Evolutionary conservation across 2,113 vertebrate genomes (phyloP), one percentile per base, ranked within the genome.

Genomic region (Eulacestoma nigropectus): DNA sequence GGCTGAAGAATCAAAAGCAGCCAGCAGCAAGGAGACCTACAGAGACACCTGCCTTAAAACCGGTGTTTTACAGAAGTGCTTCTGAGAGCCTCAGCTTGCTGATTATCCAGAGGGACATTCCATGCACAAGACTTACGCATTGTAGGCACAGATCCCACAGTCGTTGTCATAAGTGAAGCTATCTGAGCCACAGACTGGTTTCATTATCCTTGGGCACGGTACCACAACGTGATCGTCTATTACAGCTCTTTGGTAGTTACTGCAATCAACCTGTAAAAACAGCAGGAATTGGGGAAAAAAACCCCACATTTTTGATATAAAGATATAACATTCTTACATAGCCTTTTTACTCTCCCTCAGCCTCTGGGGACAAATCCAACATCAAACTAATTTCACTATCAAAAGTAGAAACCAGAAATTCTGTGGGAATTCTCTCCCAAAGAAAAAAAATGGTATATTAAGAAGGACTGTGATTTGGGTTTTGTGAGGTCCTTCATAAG

Each of bases 181-280:
- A 4, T 97, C 95, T 81, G 96, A 95, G 60, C 96, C 96, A 47
- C 97, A 97, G 39, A 97, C 65, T 89, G 93, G 95, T 65, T 63
- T 11, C 55, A 89, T 1, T 13, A 80, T 85, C 84, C 93, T 96
- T 32, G 90, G 85, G 63, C 97, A 97, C 0, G 11, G 29, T 49
- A 93, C 15, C 1, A 93, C 0, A 3, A 73, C 47, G 0, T 76
- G 76, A 26, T 5, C 90, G 14, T 56, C 89, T 15, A 2, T 1
- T 20, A 4, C 76, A 60, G 7, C 0, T 5, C 3, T 67, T 19
- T 0, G 15, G 78, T 89, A 94, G 1, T 0, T 8, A 26, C 7
- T 57, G 65, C 96, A 96, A 17, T 96, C 41, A 0, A 96, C 7
- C 97, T 97, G 68, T 19, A 67, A 94, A 84, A 88, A 59, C 13